phyloP scores from a whole-genome alignment of 2,113 vertebrate genomes.

The Chionomys nivalis region DNA sequence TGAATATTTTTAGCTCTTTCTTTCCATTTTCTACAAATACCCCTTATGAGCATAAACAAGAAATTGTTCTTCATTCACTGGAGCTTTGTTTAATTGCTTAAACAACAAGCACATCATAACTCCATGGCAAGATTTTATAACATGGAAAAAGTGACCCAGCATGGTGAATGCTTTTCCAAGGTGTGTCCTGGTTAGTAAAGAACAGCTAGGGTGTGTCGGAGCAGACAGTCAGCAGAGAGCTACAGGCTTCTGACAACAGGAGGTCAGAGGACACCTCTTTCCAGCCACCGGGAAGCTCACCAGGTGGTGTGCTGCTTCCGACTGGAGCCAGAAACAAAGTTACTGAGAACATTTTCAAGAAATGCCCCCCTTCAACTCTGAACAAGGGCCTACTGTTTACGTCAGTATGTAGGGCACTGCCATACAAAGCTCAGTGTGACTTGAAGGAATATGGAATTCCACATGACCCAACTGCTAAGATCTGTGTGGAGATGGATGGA shows the following conservation, averaged over 20 bases:
- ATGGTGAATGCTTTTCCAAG: slow-evolving; percentile 65
- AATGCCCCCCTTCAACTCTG: neutral
- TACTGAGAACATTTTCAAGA: slow-evolving; percentile 1
- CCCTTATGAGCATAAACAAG: neutral
- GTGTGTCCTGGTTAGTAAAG: slow-evolving; percentile 46
- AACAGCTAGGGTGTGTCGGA: neutral
- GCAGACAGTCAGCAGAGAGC: neutral
- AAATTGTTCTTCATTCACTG: neutral
- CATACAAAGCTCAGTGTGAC: neutral
- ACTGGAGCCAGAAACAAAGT: neutral
- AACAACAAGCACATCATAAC: neutral
- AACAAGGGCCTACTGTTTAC: slow-evolving; percentile 22
- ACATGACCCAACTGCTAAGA: slow-evolving; percentile 61
- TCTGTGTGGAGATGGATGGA: slow-evolving; percentile 77
- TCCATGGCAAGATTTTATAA: slow-evolving; percentile 25
- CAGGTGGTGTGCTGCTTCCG: neutral
- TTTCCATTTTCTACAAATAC: neutral
- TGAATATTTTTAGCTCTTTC: neutral
- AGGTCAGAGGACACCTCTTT: neutral
- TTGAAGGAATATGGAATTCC: slow-evolving; percentile 64
- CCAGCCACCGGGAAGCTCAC: slow-evolving; percentile 5
- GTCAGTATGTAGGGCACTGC: neutral
- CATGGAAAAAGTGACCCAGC: slow-evolving; percentile 38
- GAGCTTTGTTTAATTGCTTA: neutral
- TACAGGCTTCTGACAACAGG: slow-evolving; percentile 30